Evolutionary conservation across 2,888 invertebrate species (phyloP).

Genomic region (Caenorhabditis angaria): DNA sequence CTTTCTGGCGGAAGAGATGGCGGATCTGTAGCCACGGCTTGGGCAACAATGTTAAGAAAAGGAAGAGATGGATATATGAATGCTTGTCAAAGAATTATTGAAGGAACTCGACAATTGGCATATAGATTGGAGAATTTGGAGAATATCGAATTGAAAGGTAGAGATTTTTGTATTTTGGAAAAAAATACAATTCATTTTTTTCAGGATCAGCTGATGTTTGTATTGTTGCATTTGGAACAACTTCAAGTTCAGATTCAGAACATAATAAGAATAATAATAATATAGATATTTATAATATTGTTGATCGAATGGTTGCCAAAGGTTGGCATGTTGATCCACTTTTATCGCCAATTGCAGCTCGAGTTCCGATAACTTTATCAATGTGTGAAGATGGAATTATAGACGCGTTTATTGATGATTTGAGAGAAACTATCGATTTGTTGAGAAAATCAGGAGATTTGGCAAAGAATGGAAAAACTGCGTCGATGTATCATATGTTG

Average conservation of each 20-base stretch:
- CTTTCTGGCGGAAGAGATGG: constrained; percentile 78
- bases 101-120: constrained; percentile 33
- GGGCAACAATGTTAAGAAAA: constrained; percentile 74
- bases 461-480: constrained; percentile 34
- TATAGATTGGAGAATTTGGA: constrained; percentile 25
- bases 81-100: constrained; percentile 77
- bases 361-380: constrained; percentile 42
- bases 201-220: constrained; percentile 88
- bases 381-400: constrained; percentile 50
- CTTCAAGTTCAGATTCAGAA: constrained; percentile 77
- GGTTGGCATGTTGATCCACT: constrained; percentile 57
- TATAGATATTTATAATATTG: constrained; percentile 88
- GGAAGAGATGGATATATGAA: constrained; percentile 63
- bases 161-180: no score
- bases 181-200: no score
- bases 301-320: constrained; percentile 78
- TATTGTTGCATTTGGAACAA: constrained; percentile 88
- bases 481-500: constrained; percentile 45
- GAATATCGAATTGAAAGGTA: constrained; percentile 73
- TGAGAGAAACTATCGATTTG: constrained; percentile 28
- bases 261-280: no score
- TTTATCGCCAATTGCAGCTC: constrained; percentile 43
- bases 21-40: constrained; percentile 75
- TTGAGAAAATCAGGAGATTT: constrained; percentile 15
- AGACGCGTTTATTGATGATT: constrained; percentile 48